A percentile compares a stretch with the other conserved stretches of the same genome.
Conservation (phyloP, 2,888 invertebrate species). For the Volucella inflata region DNA sequence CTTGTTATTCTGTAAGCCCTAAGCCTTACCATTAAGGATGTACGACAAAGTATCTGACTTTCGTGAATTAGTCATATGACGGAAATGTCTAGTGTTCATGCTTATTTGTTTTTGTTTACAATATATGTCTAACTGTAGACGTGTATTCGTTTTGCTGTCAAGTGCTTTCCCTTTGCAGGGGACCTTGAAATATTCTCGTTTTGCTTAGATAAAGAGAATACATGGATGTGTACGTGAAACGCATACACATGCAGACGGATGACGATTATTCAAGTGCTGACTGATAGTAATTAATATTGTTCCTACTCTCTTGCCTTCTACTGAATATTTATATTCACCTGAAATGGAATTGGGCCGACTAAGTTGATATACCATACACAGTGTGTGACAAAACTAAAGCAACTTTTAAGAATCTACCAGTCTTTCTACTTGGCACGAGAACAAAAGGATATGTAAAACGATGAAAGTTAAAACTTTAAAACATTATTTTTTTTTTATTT, state of each 20-base stretch:
- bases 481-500: too few relatives aligned
- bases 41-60: too few relatives aligned
- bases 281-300: conserved; percentile 17
- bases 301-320: background rate
- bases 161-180: conserved; percentile 68
- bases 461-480: too few relatives aligned
- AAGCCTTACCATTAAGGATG: too few relatives aligned
- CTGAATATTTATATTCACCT: background rate
- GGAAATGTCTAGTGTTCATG: conserved; percentile 10
- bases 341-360: background rate
- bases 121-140: conserved; percentile 17
- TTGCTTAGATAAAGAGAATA: background rate
- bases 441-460: too few relatives aligned
- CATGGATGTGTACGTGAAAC: too few relatives aligned
- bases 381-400: too few relatives aligned
- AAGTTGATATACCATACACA: too few relatives aligned
- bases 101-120: background rate
- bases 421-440: too few relatives aligned
- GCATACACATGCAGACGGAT: background rate
- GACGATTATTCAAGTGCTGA: background rate
- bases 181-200: conserved; percentile 67
- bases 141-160: conserved; percentile 42
- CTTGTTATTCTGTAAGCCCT: too few relatives aligned
- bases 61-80: conserved; percentile 19
- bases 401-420: too few relatives aligned